Percentiles rank a stretch among this genome's conserved stretches.
Evolutionary conservation across 2,797 vertebrate species (phyloP).

Genomic region (Smutsia gigantea): DNA sequence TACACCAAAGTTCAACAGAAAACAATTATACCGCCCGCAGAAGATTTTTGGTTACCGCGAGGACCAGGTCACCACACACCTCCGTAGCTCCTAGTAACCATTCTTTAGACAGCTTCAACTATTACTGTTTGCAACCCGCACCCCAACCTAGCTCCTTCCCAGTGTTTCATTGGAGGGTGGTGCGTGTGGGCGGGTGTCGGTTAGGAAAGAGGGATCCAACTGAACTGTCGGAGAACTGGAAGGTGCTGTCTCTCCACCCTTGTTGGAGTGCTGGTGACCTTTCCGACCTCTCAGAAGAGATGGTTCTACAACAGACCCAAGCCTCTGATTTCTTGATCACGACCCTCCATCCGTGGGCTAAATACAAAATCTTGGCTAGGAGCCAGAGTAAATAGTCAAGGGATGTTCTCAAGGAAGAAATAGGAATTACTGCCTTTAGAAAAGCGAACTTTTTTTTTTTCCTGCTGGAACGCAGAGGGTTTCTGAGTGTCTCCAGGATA

Average conservation of each 20-base stretch:
- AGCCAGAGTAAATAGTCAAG: neutral
- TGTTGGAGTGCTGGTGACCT: neutral
- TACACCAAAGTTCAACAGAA: neutral
- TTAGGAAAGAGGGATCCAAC: neutral
- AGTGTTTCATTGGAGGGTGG: neutral
- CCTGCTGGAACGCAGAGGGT: neutral
- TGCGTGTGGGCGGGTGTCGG: rapidly evolving
- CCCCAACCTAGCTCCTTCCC: neutral
- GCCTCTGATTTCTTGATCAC: constrained; percentile 39
- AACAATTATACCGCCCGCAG: neutral
- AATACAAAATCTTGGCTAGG: neutral
- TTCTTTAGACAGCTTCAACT: neutral
- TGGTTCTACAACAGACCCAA: neutral
- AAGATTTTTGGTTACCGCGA: neutral
- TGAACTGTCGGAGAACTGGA: neutral
- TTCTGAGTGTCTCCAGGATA: neutral
- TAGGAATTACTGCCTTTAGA: neutral
- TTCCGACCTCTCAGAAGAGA: neutral
- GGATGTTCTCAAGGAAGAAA: constrained; percentile 27
- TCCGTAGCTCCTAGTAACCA: neutral
- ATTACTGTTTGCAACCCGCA: neutral
- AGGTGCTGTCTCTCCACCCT: constrained; percentile 21
- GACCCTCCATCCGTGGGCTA: neutral
- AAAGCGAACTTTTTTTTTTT: neutral
- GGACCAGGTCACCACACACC: neutral